Percentiles rank a stretch among this genome's conserved stretches.
Conservation (phyloP, 2,888 invertebrate species). For the Apomyelois bistriatella region DNA sequence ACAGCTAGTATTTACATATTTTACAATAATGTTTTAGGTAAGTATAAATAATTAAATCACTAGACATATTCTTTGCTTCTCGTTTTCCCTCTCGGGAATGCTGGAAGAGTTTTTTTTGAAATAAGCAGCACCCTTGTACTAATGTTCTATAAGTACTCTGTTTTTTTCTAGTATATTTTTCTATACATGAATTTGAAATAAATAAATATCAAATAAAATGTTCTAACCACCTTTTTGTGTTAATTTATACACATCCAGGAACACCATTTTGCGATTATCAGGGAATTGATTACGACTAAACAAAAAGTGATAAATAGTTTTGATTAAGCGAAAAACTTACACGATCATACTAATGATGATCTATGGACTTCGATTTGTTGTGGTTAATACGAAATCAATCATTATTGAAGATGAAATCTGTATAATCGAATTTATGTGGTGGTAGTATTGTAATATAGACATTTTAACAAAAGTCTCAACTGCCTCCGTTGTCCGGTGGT, state of each 20-base stretch:
- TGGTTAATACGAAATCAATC: constrained; percentile 20
- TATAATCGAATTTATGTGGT: constrained; percentile 6
- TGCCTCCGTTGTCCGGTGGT: background rate
- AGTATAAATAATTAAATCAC: too few relatives aligned
- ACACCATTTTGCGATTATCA: background rate
- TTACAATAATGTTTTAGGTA: too few relatives aligned
- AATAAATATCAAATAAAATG: too few relatives aligned
- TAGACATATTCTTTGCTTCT: too few relatives aligned
- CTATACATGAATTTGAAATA: too few relatives aligned
- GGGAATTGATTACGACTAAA: background rate
- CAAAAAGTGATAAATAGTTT: constrained; percentile 12
- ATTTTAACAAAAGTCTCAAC: background rate
- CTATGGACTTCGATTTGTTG: constrained; percentile 11
- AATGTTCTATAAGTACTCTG: too few relatives aligned
- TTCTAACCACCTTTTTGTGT: background rate
- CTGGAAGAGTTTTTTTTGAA: too few relatives aligned
- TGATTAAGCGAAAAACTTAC: constrained; percentile 9
- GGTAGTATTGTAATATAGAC: background rate
- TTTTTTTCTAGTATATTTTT: too few relatives aligned
- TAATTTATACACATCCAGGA: background rate
- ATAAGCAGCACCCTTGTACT: too few relatives aligned
- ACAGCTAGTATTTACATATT: too few relatives aligned
- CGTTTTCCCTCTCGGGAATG: too few relatives aligned
- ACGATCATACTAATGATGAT: constrained; percentile 13
- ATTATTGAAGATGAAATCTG: background rate